phyloP scores from a whole-genome alignment of 1,140 invertebrate genomes.

The Bombus soroeensis region DNA sequence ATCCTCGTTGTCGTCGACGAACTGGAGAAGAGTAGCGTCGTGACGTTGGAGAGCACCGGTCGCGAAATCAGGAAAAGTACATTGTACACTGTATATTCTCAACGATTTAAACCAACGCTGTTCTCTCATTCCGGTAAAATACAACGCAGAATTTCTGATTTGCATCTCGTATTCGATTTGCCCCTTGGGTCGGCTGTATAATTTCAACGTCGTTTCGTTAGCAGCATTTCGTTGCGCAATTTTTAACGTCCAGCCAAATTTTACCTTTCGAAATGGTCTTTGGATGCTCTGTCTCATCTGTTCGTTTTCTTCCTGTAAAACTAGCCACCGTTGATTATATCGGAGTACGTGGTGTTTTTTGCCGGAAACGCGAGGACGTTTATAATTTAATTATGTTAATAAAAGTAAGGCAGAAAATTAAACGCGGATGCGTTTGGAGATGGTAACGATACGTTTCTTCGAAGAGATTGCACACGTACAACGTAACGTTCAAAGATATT shows the following conservation, averaged over 20 bases:
- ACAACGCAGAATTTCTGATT: not conserved
- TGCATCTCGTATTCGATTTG: slow-evolving; percentile 2
- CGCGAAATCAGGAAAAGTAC: slow-evolving; percentile 23
- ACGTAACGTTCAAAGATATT: not conserved
- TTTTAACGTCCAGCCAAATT: not conserved
- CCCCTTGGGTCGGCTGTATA: not conserved
- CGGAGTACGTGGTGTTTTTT: not conserved
- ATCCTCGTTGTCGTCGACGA: slow-evolving; percentile 43
- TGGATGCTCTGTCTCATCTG: too few relatives aligned
- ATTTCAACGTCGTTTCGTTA: slow-evolving; percentile 31
- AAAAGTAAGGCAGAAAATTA: too few relatives aligned
- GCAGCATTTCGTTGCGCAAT: not conserved
- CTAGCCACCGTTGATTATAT: not conserved
- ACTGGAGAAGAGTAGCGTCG: not conserved
- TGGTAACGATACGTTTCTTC: too few relatives aligned
- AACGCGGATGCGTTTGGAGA: too few relatives aligned
- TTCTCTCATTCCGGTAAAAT: not conserved
- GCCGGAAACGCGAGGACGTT: not conserved
- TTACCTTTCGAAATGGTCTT: not conserved
- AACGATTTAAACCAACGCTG: not conserved
- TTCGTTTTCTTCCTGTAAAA: not conserved
- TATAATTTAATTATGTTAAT: too few relatives aligned
- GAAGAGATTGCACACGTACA: too few relatives aligned
- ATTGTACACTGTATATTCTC: not conserved
- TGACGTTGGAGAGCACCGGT: not conserved